These are phyloP conservation scores for Iselma pallidipennis DNA, from an alignment of 2,888 invertebrate genomes.

Conservation along the genomic window DNA sequence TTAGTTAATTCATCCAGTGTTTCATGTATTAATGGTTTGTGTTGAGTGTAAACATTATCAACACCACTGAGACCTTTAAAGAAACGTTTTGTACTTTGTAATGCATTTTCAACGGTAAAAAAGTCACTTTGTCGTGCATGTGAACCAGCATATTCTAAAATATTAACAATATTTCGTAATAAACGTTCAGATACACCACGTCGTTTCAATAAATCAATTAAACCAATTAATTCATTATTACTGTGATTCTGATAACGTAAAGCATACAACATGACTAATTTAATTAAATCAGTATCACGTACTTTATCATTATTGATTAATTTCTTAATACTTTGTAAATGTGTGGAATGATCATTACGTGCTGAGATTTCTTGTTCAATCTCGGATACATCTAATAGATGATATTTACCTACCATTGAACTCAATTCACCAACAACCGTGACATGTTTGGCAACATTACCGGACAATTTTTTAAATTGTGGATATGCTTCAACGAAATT, in stretches of 20 bases:
- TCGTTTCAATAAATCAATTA: slow-evolving; percentile 74
- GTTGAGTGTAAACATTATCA: slow-evolving; percentile 99
- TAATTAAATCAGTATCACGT: slow-evolving; percentile 78
- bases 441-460: slow-evolving; percentile 97
- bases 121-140: slow-evolving; percentile 81
- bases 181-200: slow-evolving; percentile 71
- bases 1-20: slow-evolving; percentile 88
- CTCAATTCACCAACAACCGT: slow-evolving; percentile 96
- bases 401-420: slow-evolving; percentile 73
- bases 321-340: slow-evolving; percentile 76
- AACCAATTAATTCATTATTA: slow-evolving; percentile 77
- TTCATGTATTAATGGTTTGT: slow-evolving; percentile 89
- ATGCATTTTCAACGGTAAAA: slow-evolving; percentile 79
- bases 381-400: slow-evolving; percentile 89
- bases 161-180: slow-evolving; percentile 62
- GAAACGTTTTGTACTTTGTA: slow-evolving; percentile 88
- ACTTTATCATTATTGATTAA: slow-evolving; percentile 73
- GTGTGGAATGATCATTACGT: slow-evolving; percentile 79
- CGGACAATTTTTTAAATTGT: slow-evolving; percentile 95
- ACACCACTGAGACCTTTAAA: slow-evolving; percentile 93
- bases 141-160: slow-evolving; percentile 84
- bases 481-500: slow-evolving; percentile 98
- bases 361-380: slow-evolving; percentile 92
- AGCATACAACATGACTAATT: slow-evolving; percentile 91
- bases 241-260: slow-evolving; percentile 90